Base-by-base conservation (phyloP, 2,113 vertebrate genomes). In the Heterochromis multidens region DNA sequence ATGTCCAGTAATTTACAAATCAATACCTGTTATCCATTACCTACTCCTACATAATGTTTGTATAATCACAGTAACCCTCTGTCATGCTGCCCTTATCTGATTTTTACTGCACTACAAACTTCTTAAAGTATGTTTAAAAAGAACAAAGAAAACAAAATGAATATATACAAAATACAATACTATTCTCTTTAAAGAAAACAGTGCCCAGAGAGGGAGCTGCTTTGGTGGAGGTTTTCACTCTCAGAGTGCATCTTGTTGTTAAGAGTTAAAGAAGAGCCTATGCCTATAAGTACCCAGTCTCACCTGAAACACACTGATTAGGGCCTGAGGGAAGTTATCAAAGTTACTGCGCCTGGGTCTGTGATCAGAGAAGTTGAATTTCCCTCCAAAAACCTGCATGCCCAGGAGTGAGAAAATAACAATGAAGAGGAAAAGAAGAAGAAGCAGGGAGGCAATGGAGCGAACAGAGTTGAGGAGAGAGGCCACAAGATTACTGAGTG, bases 271-370 rank as follows among this genome's bases (percentile, higher is more conserved):
- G 17, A 74, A 52, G 0, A 1, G 0, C 10, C 9, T 21, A 5
- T 49, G 43, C 43, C 0, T 52, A 29, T 27, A 5, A 7, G 6
- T 0, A 12, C 46, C 25, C 5, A 16, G 23, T 7, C 60, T 84
- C 52, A 99, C 99, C 99, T 99, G 99, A 91, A 99, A 99, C 82
- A 99, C 99, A 19, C 97, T 99, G 93, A 99, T 99, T 94, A 99
- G 96, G 25, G 99, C 97, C 90, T 99, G 99, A 17, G 98, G 98
- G 81, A 99, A 99, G 92, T 96, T 99, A 93, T 99, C 98, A 0
- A 99, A 99, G 7, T 97, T 99, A 93, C 99, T 99, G 82, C 99
- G 97, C 5, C 96, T 93, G 49, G 97, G 92, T 59, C 95, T 77
- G 8, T 94, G 88, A 93, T 99, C 96, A 9, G 97, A 93, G 0